Percentiles rank a stretch among this genome's conserved stretches.
Evolutionary conservation across 2,113 vertebrate species (phyloP).

Genomic region (Oryzias javanicus): DNA sequence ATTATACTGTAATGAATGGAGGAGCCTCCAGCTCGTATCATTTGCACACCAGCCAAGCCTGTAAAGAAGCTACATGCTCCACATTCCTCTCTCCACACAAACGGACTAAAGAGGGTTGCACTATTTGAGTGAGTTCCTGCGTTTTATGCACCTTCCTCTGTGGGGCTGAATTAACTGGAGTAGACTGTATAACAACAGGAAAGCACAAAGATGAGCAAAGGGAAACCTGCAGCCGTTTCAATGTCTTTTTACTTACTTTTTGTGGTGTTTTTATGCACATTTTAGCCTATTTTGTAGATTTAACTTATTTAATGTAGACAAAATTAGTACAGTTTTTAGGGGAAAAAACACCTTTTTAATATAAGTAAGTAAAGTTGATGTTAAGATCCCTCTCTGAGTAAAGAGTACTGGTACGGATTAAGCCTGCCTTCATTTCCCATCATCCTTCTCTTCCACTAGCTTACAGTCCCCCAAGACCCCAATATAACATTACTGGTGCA

Average conservation of each 20-base stretch:
- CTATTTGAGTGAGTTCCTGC: slow-evolving; percentile 42
- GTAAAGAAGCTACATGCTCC: slow-evolving; percentile 51
- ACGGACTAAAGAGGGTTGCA: slow-evolving; percentile 38
- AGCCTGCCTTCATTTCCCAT: too few species aligned
- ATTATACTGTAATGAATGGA: slow-evolving; percentile 58
- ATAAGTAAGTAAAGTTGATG: too few species aligned
- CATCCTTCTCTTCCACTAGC: too few species aligned
- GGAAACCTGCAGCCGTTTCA: slow-evolving; percentile 30
- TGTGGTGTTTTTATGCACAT: slow-evolving; percentile 8
- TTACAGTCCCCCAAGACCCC: too few species aligned
- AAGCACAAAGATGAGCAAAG: slow-evolving; percentile 19
- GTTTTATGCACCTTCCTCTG: slow-evolving; percentile 30
- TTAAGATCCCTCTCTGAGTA: too few species aligned
- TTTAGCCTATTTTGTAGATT: slow-evolving; percentile 15
- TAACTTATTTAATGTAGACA: background rate
- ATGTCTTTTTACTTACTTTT: slow-evolving; percentile 23
- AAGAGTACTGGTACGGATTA: too few species aligned
- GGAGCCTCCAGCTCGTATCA: slow-evolving; percentile 51
- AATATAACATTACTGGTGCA: too few species aligned
- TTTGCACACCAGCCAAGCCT: slow-evolving; percentile 44
- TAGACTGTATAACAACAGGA: slow-evolving; percentile 35
- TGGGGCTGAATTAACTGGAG: slow-evolving; percentile 43
- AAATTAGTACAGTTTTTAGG: too few species aligned
- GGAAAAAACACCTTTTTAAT: too few species aligned
- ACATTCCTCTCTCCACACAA: slow-evolving; percentile 56